These are phyloP conservation scores for Arothron firmamentum DNA, from an alignment of 2,113 vertebrate species.

Conservation along the genomic window DNA sequence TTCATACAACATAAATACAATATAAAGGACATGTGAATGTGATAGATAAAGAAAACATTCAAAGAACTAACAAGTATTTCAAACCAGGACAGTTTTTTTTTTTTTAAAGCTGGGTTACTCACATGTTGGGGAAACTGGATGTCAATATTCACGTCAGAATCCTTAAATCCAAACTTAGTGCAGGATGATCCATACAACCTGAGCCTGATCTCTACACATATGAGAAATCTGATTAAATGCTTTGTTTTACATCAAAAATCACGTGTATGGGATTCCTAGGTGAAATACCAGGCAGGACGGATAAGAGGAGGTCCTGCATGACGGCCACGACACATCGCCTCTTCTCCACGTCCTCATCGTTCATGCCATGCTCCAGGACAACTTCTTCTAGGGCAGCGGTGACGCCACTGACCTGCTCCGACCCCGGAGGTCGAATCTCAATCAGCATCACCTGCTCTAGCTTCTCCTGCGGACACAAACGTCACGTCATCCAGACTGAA, in stretches of 20 bases:
- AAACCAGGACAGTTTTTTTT: no score
- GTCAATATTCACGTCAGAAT: conserved; percentile 92
- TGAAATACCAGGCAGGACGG: conserved; percentile 82
- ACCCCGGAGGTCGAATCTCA: conserved; percentile 79
- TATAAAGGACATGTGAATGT: conserved; percentile 15
- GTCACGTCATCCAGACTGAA: neutral
- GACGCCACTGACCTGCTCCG: conserved; percentile 80
- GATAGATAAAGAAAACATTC: conserved; percentile 10
- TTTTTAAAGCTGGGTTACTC: conserved; percentile 68
- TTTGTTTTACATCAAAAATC: no score
- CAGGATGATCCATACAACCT: conserved; percentile 93
- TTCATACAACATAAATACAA: conserved; percentile 47
- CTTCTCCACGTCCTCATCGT: conserved; percentile 76
- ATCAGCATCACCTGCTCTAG: conserved; percentile 83
- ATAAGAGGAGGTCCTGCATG: conserved; percentile 81
- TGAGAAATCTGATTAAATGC: neutral
- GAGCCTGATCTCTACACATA: conserved; percentile 81
- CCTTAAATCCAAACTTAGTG: conserved; percentile 89
- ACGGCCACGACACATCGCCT: conserved; percentile 74
- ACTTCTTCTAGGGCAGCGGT: conserved; percentile 77
- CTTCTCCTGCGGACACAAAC: conserved; percentile 76
- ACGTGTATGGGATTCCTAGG: neutral
- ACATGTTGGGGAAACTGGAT: conserved; percentile 85
- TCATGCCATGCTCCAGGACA: conserved; percentile 81
- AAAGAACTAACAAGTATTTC: neutral